phyloP scores from a whole-genome alignment of 2,113 vertebrate genomes.

The Clarias magur region DNA sequence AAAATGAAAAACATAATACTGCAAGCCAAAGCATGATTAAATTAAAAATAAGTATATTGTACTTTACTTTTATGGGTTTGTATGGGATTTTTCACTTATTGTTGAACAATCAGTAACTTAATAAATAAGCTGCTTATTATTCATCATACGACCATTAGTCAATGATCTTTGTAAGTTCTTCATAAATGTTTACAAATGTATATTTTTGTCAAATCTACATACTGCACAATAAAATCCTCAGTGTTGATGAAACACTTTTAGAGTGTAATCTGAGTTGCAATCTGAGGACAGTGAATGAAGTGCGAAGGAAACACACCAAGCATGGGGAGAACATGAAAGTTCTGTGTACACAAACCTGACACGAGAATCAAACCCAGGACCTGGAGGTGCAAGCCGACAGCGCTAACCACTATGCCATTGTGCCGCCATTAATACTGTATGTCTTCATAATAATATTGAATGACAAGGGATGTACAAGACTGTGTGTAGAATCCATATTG shows the following conservation, averaged over 20 bases:
- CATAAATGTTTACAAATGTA: background rate
- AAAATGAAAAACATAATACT: background rate
- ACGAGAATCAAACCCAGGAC: too few relatives aligned
- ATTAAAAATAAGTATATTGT: background rate
- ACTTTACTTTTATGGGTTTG: too few relatives aligned
- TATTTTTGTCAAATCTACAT: background rate
- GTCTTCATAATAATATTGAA: background rate
- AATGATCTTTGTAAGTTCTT: background rate
- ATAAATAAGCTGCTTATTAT: background rate
- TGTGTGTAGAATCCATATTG: background rate
- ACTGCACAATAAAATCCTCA: background rate
- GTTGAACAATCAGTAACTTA: background rate
- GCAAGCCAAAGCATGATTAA: background rate
- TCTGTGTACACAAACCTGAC: too few relatives aligned
- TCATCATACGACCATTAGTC: background rate
- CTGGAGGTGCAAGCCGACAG: too few relatives aligned
- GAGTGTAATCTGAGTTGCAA: too few relatives aligned
- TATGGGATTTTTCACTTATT: background rate
- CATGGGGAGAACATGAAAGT: too few relatives aligned
- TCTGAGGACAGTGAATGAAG: background rate
- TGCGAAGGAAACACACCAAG: too few relatives aligned
- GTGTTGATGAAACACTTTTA: too few relatives aligned
- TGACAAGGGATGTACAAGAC: fast-evolving
- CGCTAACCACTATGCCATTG: too few relatives aligned
- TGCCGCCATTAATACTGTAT: too few relatives aligned